Conservation (phyloP, 2,888 invertebrate genomes). For the Diogma glabrata region DNA sequence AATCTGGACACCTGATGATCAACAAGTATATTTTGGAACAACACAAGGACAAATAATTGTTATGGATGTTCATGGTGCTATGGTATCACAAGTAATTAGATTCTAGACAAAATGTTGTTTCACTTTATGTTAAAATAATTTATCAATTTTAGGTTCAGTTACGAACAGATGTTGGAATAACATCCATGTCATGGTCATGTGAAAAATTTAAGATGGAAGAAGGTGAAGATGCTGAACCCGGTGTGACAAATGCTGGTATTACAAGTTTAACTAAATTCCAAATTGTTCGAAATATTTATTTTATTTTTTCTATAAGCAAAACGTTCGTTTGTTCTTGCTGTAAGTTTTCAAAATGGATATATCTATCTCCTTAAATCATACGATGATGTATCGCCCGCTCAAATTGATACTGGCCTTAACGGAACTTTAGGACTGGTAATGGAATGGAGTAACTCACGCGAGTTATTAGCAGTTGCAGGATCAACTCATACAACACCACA, state of each 20-base stretch:
- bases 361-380: constrained; percentile 81
- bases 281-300: neutral
- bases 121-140: constrained; percentile 33
- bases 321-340: constrained; percentile 68
- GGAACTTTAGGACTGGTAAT: constrained; percentile 67
- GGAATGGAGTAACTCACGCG: constrained; percentile 95
- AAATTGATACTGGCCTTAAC: constrained; percentile 70
- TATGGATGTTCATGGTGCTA: constrained; percentile 93
- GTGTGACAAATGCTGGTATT: constrained; percentile 43
- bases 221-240: constrained; percentile 58
- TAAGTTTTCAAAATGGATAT: constrained; percentile 80
- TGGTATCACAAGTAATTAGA: constrained; percentile 85
- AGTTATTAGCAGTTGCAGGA: constrained; percentile 85
- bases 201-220: constrained; percentile 98
- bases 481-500: constrained; percentile 37
- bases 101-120: constrained; percentile 20
- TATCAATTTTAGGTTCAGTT: no score
- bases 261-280: no score
- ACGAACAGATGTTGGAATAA: constrained; percentile 76
- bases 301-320: constrained; percentile 36
- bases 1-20: constrained; percentile 96
- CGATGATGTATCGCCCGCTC: constrained; percentile 85
- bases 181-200: constrained; percentile 92
- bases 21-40: constrained; percentile 93
- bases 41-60: constrained; percentile 90